Conservation (phyloP, 2,888 invertebrate genomes). For the Aporophyla nigra region DNA sequence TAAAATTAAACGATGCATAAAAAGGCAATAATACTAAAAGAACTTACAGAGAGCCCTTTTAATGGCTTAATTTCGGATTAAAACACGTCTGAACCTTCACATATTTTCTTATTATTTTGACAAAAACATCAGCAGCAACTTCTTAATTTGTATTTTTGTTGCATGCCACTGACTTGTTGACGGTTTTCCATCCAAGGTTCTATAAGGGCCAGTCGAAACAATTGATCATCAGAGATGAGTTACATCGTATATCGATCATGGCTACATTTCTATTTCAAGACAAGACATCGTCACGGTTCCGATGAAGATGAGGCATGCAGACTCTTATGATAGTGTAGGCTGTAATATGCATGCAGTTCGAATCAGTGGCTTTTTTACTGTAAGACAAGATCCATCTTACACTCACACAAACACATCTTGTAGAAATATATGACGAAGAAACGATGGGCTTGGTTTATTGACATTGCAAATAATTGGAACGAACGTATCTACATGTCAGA, state of each 20-base stretch:
- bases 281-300: constrained; percentile 17
- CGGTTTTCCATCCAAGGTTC: not conserved
- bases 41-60: not conserved
- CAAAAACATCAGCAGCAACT: not conserved
- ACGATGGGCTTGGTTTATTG: not conserved
- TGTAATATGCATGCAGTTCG: constrained; percentile 31
- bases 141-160: constrained; percentile 10
- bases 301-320: constrained; percentile 24
- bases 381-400: not conserved
- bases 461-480: constrained; percentile 9
- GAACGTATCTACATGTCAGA: not conserved
- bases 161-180: not conserved
- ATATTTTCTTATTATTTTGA: not conserved
- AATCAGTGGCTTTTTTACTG: constrained; percentile 22
- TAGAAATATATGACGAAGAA: constrained; percentile 5
- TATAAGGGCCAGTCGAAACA: constrained; percentile 6
- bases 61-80: constrained; percentile 38
- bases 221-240: not conserved
- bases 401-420: not conserved
- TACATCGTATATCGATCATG: constrained; percentile 15
- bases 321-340: constrained; percentile 31
- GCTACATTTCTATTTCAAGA: constrained; percentile 18
- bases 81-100: constrained; percentile 6
- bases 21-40: constrained; percentile 31
- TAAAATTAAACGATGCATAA: constrained; percentile 33